A percentile compares a stretch with the other conserved stretches of the same genome.
Evolutionary conservation across 2,797 vertebrate species (phyloP).

Genomic region (Propithecus deckenii): DNA sequence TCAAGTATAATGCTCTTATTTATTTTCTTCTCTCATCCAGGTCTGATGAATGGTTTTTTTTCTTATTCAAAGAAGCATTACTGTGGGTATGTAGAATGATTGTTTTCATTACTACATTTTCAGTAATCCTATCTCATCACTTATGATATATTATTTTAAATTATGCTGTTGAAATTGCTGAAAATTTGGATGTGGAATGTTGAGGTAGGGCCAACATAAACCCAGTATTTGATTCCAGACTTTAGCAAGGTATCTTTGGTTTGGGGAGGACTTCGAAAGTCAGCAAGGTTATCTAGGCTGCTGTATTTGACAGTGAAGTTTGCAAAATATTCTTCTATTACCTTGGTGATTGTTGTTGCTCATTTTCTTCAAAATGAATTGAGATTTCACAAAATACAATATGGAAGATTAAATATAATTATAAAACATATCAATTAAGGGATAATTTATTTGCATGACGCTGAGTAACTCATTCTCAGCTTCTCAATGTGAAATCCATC

Average conservation of each 20-base stretch:
- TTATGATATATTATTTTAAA: neutral
- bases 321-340: neutral
- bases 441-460: neutral
- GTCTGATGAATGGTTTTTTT: neutral
- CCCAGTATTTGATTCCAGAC: neutral
- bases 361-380: neutral
- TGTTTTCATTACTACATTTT: neutral
- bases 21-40: neutral
- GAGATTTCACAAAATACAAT: conserved; percentile 42
- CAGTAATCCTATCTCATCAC: neutral
- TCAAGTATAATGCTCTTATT: neutral
- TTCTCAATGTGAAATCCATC: neutral
- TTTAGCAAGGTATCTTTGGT: neutral
- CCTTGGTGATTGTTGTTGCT: neutral
- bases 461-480: neutral
- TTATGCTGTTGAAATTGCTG: neutral
- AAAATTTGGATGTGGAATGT: neutral
- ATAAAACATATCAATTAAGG: neutral
- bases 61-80: neutral
- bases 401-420: neutral
- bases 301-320: neutral
- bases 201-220: neutral
- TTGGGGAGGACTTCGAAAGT: neutral
- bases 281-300: neutral
- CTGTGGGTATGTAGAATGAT: neutral